Percentiles rank a stretch among this genome's conserved stretches.
Evolutionary conservation across 2,113 vertebrate species (phyloP).

Genomic region (Petroica traversi): DNA sequence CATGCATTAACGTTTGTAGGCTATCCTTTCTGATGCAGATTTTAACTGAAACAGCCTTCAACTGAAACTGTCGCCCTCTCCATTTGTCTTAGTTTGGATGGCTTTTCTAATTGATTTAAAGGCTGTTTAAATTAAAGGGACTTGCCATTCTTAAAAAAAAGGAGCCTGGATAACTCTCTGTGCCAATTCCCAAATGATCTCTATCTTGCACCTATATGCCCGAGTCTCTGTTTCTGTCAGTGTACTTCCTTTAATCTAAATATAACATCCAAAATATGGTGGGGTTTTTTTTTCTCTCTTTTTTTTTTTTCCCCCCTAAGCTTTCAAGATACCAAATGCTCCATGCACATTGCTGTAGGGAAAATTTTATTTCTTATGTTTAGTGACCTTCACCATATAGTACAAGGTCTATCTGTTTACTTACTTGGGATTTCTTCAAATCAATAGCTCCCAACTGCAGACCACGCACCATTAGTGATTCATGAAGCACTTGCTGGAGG

Average conservation of each 20-base stretch:
- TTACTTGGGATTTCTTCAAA: neutral
- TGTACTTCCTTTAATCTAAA: neutral
- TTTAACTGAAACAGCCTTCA: neutral
- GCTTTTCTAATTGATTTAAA: neutral
- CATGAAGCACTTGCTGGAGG: neutral
- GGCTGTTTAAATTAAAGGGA: neutral
- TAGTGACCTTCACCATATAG: constrained; percentile 14
- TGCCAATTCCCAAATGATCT: neutral
- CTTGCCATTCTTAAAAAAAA: neutral
- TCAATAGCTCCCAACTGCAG: constrained; percentile 6
- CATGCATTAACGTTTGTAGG: neutral
- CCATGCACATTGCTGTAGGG: neutral
- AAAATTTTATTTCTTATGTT: neutral
- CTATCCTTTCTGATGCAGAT: neutral
- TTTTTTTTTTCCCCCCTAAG: too few species aligned
- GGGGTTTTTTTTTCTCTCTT: too few species aligned
- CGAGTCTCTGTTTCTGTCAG: neutral
- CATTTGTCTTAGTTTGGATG: neutral
- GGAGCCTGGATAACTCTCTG: neutral
- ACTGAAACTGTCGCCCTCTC: neutral
- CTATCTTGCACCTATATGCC: neutral
- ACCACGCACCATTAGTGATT: constrained; percentile 2
- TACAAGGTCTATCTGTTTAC: constrained; percentile 5
- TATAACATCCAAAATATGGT: neutral
- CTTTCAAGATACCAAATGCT: neutral